These are phyloP conservation scores for Chirona hameri DNA, from an alignment of 2,888 invertebrate species.

Conservation along the genomic window DNA sequence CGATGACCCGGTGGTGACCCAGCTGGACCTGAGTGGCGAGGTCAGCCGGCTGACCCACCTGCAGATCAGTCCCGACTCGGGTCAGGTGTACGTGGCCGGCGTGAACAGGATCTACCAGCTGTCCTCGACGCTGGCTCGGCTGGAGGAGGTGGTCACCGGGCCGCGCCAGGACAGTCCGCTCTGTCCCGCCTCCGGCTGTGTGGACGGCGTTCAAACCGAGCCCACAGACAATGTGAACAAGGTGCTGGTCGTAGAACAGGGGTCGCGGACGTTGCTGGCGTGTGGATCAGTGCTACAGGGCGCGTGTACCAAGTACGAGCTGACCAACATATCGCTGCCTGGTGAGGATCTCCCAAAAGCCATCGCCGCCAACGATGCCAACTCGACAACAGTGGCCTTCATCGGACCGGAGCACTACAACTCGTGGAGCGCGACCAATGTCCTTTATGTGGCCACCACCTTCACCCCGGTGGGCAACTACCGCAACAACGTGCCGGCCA, in stretches of 20 bases:
- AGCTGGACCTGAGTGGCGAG: slow-evolving; percentile 38
- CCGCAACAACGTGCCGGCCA: slow-evolving; percentile 86
- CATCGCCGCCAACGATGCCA: slow-evolving; percentile 39
- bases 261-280: slow-evolving; percentile 71
- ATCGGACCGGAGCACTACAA: slow-evolving; percentile 59
- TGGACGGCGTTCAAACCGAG: slow-evolving; percentile 34
- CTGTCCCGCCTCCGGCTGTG: slow-evolving; percentile 83
- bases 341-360: slow-evolving; percentile 36
- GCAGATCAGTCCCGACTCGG: slow-evolving; percentile 35
- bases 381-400: slow-evolving; percentile 39
- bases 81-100: slow-evolving; percentile 73
- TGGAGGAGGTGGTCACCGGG: slow-evolving; percentile 60
- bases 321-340: slow-evolving; percentile 64
- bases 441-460: slow-evolving; percentile 87
- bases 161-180: slow-evolving; percentile 82
- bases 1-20: slow-evolving; percentile 52
- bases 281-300: slow-evolving; percentile 89
- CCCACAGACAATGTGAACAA: slow-evolving; percentile 86
- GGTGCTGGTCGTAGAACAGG: slow-evolving; percentile 77
- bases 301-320: slow-evolving; percentile 78
- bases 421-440: slow-evolving; percentile 74
- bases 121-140: slow-evolving; percentile 35
- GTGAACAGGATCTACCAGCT: slow-evolving; percentile 82
- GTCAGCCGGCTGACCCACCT: slow-evolving; percentile 38
- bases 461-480: slow-evolving; percentile 89